A percentile compares a stretch with the other conserved stretches of the same genome.
Conservation (phyloP, 2,113 vertebrate species). For the Pycnonotus jocosus region DNA sequence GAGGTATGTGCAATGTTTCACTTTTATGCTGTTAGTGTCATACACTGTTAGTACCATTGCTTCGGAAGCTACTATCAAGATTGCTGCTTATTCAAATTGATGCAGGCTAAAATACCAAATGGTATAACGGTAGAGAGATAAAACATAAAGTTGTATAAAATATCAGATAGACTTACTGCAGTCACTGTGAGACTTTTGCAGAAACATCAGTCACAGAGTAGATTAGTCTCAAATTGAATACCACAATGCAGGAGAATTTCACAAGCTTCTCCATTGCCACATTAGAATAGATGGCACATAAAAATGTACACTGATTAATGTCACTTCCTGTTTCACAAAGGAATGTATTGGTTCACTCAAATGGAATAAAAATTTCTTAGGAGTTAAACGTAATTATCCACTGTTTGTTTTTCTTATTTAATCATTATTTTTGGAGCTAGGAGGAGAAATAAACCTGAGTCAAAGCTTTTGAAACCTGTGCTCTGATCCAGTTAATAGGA, state of each 20-base stretch:
- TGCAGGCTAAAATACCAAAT: not conserved
- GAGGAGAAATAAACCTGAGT: not conserved
- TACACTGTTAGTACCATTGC: not conserved
- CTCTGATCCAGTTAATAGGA: not conserved
- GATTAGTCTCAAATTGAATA: not conserved
- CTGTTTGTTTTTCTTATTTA: not conserved
- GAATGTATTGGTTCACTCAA: slow-evolving; percentile 6
- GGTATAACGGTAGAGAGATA: not conserved
- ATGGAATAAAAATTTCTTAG: slow-evolving; percentile 23
- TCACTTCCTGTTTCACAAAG: not conserved
- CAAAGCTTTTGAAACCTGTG: not conserved
- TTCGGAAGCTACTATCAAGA: not conserved
- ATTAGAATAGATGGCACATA: not conserved
- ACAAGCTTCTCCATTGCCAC: not conserved
- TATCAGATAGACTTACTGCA: not conserved
- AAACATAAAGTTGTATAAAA: not conserved
- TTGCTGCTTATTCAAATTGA: not conserved
- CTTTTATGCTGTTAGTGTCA: not conserved
- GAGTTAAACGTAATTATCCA: not conserved
- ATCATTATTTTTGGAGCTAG: not conserved
- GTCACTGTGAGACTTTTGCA: not conserved
- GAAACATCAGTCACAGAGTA: not conserved
- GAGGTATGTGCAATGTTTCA: not conserved
- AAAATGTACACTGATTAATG: not conserved
- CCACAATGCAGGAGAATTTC: not conserved